Evolutionary conservation across 2,113 vertebrate genomes (phyloP).

Genomic region (Chlamydotis undulata): DNA sequence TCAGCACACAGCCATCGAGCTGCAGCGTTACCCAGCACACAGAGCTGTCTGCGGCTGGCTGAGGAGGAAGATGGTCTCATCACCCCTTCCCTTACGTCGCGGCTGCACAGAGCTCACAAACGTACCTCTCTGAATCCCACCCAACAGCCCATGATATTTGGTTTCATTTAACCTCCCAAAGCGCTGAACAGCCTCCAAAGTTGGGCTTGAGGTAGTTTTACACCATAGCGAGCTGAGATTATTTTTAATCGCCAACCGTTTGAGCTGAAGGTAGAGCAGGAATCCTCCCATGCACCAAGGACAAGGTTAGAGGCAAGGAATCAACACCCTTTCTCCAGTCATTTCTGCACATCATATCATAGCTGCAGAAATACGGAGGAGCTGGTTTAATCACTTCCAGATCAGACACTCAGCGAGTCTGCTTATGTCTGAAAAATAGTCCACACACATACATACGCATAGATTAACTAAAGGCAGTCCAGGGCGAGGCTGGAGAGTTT

Average conservation of each 20-base stretch:
- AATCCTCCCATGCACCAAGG: background rate
- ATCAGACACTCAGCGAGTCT: background rate
- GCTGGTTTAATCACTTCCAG: background rate
- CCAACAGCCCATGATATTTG: background rate
- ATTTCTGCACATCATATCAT: accelerated
- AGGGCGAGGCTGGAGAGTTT: background rate
- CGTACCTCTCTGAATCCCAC: background rate
- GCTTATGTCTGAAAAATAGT: background rate
- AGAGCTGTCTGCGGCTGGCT: background rate
- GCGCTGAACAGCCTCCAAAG: background rate
- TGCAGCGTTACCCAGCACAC: background rate
- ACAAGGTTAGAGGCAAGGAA: background rate
- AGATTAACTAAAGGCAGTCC: background rate
- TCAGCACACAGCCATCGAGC: background rate
- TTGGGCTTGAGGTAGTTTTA: background rate
- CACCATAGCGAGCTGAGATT: background rate
- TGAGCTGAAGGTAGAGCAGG: background rate
- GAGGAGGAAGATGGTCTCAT: background rate
- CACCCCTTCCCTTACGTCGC: background rate
- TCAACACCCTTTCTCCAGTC: too few relatives aligned
- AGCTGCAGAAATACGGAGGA: background rate
- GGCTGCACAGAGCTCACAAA: background rate
- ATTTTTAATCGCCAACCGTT: accelerated
- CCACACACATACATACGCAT: too few relatives aligned
- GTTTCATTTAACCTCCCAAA: background rate